These are phyloP conservation scores for Tor tambroides DNA, from an alignment of 2,113 vertebrate genomes.

Conservation along the genomic window DNA sequence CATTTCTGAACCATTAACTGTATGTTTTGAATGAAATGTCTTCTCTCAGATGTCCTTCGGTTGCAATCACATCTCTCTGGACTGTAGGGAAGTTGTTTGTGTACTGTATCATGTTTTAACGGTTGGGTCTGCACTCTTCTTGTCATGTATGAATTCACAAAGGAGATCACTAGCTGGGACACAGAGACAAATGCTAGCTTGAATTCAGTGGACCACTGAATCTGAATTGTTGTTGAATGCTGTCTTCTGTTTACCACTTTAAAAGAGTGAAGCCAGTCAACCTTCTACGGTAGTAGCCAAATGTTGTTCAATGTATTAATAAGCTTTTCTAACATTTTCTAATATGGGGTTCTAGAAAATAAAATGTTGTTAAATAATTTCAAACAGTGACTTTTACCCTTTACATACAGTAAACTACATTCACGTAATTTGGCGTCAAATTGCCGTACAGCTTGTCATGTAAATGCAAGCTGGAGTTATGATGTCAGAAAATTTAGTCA, in stretches of 20 bases:
- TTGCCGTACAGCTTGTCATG: too few relatives aligned
- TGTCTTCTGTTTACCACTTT: slow-evolving; percentile 23
- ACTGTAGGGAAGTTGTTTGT: slow-evolving; percentile 17
- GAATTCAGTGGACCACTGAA: slow-evolving; percentile 27
- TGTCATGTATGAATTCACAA: slow-evolving; percentile 81
- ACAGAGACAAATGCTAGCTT: slow-evolving; percentile 81
- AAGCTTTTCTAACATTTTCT: background rate
- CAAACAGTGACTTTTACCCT: background rate
- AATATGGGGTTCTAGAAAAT: background rate
- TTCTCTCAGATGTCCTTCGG: slow-evolving; percentile 1
- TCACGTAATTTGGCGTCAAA: background rate
- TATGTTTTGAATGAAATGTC: background rate
- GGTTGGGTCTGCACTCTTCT: slow-evolving; percentile 64
- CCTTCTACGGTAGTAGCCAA: background rate
- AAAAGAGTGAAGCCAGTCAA: slow-evolving; percentile 10
- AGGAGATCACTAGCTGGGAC: slow-evolving; percentile 90
- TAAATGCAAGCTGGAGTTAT: background rate
- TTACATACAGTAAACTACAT: background rate
- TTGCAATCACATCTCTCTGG: slow-evolving; percentile 7
- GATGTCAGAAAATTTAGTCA: background rate
- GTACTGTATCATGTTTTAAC: slow-evolving; percentile 45
- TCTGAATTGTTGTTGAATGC: slow-evolving; percentile 27
- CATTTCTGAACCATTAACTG: background rate
- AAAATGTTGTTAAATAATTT: background rate
- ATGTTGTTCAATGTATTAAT: background rate